Conservation (phyloP, 1,140 invertebrate genomes). For the Eriocheir sinensis region DNA sequence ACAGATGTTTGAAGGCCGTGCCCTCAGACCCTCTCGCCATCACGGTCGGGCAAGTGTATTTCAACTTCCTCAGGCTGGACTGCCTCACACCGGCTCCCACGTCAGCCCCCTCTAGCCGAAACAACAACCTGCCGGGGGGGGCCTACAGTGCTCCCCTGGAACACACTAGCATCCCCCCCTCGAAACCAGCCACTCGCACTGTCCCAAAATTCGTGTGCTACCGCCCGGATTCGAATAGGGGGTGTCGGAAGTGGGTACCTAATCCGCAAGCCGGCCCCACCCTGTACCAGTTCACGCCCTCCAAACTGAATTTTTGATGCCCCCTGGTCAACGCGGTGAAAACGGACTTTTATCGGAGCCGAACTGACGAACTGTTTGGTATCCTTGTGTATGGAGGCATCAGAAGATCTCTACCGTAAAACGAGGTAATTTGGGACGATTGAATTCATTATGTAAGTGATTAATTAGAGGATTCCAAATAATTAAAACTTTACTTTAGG, state of each 20-base stretch:
- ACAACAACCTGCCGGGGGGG: not conserved
- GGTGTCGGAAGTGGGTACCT: slow-evolving; percentile 41
- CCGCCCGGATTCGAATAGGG: not conserved
- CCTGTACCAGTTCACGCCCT: not conserved
- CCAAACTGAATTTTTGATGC: not conserved
- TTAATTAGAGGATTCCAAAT: too few species aligned
- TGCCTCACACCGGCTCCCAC: slow-evolving; percentile 85
- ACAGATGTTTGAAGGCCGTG: slow-evolving; percentile 90
- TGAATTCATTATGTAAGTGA: too few species aligned
- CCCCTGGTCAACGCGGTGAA: not conserved
- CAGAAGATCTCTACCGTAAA: not conserved
- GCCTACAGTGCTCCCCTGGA: not conserved
- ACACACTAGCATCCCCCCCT: not conserved
- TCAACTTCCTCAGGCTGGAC: slow-evolving; percentile 90
- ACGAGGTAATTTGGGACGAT: not conserved
- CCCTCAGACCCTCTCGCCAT: slow-evolving; percentile 85
- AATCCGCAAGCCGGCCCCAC: not conserved
- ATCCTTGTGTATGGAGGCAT: not conserved
- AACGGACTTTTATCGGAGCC: not conserved
- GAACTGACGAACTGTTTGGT: not conserved
- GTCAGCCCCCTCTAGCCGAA: not conserved
- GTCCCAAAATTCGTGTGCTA: not conserved
- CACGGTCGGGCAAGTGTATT: slow-evolving; percentile 93
- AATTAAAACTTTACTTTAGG: too few species aligned
- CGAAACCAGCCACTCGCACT: not conserved